Percentiles rank a stretch among this genome's conserved stretches.
Evolutionary conservation across 2,888 invertebrate genomes (phyloP).

Genomic region (Axea sp.): DNA sequence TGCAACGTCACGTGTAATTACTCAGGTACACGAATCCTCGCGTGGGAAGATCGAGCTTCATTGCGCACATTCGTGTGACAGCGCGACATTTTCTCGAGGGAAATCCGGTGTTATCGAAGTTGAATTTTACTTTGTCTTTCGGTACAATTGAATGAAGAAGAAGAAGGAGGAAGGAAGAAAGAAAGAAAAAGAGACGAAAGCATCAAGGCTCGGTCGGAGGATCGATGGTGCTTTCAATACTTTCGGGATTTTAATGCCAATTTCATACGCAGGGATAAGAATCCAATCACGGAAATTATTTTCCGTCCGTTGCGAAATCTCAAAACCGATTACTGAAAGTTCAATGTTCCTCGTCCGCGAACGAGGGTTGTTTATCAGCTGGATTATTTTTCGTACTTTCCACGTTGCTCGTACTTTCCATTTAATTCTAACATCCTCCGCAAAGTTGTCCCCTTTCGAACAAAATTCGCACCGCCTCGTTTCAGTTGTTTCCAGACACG

Average conservation of each 20-base stretch:
- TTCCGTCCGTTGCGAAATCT: background rate
- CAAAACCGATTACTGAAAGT: constrained; percentile 1
- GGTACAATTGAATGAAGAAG: background rate
- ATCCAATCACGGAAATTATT: constrained; percentile 8
- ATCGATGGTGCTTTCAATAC: background rate
- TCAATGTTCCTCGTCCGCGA: background rate
- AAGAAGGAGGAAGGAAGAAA: too few species aligned
- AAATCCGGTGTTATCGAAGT: constrained; percentile 2
- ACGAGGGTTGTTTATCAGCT: too few species aligned
- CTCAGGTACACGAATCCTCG: background rate
- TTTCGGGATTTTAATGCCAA: constrained; percentile 14
- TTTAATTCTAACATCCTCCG: too few species aligned
- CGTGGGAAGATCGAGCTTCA: background rate
- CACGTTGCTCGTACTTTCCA: too few species aligned
- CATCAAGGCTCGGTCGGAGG: background rate
- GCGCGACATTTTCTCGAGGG: constrained; percentile 2
- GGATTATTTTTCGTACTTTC: too few species aligned
- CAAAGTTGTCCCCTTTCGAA: too few species aligned
- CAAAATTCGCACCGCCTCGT: too few species aligned
- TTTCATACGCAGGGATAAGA: background rate
- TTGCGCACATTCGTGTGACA: background rate
- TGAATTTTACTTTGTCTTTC: background rate
- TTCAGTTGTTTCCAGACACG: too few species aligned
- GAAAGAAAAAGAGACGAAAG: too few species aligned
- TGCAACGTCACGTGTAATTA: background rate